phyloP scores from a whole-genome alignment of 2,888 invertebrate genomes.

The Campaea margaritaria region DNA sequence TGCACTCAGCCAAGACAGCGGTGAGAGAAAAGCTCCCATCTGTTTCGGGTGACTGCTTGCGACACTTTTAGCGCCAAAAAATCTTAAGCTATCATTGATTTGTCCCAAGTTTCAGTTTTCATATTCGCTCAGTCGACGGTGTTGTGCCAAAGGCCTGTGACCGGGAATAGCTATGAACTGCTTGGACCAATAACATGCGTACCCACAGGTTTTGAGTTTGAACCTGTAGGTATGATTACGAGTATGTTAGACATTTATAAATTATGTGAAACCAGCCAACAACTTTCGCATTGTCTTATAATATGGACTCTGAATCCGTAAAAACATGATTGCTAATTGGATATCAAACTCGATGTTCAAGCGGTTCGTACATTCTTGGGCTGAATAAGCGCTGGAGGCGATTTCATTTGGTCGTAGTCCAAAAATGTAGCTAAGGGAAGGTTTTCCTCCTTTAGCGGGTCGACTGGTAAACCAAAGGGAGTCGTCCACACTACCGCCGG shows the following conservation, averaged over 20 bases:
- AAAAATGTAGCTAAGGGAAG: conserved; percentile 45
- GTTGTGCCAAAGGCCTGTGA: conserved; percentile 9
- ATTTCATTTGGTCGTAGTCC: conserved; percentile 6
- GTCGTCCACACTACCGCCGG: conserved; percentile 98
- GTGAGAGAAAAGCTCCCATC: background rate
- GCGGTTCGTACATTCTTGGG: conserved; percentile 17
- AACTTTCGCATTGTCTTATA: no score
- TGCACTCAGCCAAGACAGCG: background rate
- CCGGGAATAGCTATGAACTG: conserved; percentile 16
- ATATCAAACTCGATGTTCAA: background rate
- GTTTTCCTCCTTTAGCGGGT: conserved; percentile 86
- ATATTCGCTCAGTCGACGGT: conserved; percentile 3
- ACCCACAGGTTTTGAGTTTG: no score
- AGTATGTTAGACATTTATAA: no score
- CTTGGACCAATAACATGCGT: conserved; percentile 5
- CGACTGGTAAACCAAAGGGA: conserved; percentile 99
- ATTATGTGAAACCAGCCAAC: no score
- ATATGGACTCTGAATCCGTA: no score
- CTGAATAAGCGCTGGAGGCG: conserved; percentile 4
- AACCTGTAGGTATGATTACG: no score
- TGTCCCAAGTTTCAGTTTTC: no score
- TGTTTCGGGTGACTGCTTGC: background rate
- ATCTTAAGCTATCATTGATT: no score
- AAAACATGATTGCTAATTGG: background rate
- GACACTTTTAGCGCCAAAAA: no score